Evolutionary conservation across 2,113 vertebrate genomes (phyloP), one percentile per base, ranked within the genome.

Genomic region (Cervus canadensis): DNA sequence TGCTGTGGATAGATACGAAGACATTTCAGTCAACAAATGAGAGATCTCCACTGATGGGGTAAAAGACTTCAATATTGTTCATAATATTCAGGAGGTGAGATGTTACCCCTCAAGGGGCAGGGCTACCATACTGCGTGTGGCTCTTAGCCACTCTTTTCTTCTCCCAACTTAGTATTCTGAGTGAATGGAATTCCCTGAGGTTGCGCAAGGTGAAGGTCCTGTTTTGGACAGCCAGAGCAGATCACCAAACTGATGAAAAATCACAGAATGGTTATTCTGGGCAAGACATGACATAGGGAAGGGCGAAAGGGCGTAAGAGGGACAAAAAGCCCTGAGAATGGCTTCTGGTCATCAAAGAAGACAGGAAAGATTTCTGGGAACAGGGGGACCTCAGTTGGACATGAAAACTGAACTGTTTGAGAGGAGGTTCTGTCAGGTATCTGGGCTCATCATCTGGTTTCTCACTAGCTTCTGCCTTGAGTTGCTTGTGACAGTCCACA

Each of bases 241-340:
- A 25, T 52, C 23, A 7, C 40, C 40, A 33, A 91, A 36, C 21
- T 76, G 33, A 45, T 89, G 30, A 26, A 87, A 97, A 50, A 79
- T 2, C 74, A 43, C 26, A 67, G 21, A 90, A 59, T 26, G 25
- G 30, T 67, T 21, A 12, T 19, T 76, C 48, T 16, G 4, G 64
- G 43, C 11, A 36, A 89, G 62, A n/a, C 26, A 48, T n/a, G 7
- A 30, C n/a, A 71, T 5, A 15, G 48, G 43, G 59, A 94, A 95
- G 17, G 60, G 60, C 1, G 4, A n/a, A 6, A 54, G 13, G 9
- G 14, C 30, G 19, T 26, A 14, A 54, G 0, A 9, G 15, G 36
- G 8, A 23, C 15, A 16, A 67, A 50, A 25, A 57, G 15, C 13
- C 48, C 28, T 57, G 33, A 56, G 28, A 9, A 30, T 11, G n/a